phyloP scores from a whole-genome alignment of 2,113 vertebrate species.

The Dolichotis patagonum region DNA sequence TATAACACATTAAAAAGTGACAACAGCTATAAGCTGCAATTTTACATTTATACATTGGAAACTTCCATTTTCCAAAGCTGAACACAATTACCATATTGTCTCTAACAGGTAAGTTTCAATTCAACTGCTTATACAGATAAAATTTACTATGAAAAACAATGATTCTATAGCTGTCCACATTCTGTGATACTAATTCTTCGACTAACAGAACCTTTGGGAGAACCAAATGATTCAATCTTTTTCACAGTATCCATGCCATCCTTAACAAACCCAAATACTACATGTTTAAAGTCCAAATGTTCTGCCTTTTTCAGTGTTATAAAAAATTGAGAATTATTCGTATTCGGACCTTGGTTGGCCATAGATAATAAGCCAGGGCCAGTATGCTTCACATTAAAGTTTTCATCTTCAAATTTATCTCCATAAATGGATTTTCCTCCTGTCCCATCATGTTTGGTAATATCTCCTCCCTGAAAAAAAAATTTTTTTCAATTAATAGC shows the following conservation, averaged over 20 bases:
- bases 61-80: constrained; percentile 85
- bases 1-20: constrained; percentile 86
- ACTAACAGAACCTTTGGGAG: constrained; percentile 88
- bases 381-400: constrained; percentile 93
- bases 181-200: constrained; percentile 91
- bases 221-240: constrained; percentile 92
- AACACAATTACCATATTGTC: constrained; percentile 85
- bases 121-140: constrained; percentile 79
- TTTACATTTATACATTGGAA: constrained; percentile 91
- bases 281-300: constrained; percentile 96
- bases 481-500: constrained; percentile 42
- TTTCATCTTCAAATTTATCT: constrained; percentile 94
- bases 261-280: constrained; percentile 95
- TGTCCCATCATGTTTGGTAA: constrained; percentile 92
- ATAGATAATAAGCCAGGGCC: constrained; percentile 95
- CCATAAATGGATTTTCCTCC: constrained; percentile 96
- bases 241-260: constrained; percentile 94
- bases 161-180: constrained; percentile 92
- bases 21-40: constrained; percentile 86
- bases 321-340: constrained; percentile 97
- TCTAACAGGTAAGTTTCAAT: constrained; percentile 83
- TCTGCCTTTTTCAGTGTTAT: constrained; percentile 96
- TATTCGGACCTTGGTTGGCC: constrained; percentile 93
- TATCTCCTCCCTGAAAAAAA: constrained; percentile 92
- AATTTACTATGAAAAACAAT: constrained; percentile 79